phyloP scores from a whole-genome alignment of 2,888 invertebrate genomes.

The Malacosoma neustria region DNA sequence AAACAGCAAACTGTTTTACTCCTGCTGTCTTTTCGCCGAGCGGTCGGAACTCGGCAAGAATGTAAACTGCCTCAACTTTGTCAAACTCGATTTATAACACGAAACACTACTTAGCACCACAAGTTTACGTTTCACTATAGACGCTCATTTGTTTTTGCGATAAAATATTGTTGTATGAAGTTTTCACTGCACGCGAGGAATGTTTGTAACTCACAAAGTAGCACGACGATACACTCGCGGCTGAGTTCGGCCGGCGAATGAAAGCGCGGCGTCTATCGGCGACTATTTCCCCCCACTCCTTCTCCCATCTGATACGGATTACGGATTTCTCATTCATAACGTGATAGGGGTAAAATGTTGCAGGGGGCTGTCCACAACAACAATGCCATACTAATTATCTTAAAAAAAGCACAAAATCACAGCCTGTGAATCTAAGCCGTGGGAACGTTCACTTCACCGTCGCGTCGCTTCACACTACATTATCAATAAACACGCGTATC shows the following conservation, averaged over 20 bases:
- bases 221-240: conserved; percentile 30
- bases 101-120: conserved; percentile 55
- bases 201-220: conserved; percentile 23
- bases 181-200: conserved; percentile 63
- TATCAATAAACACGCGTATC: background rate
- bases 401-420: conserved; percentile 21
- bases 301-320: conserved; percentile 15
- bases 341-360: conserved; percentile 50
- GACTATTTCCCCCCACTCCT: conserved; percentile 20
- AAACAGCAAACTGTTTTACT: conserved; percentile 57
- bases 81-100: conserved; percentile 22
- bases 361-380: conserved; percentile 14
- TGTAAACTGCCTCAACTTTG: conserved; percentile 24
- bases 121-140: conserved; percentile 62
- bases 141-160: conserved; percentile 61
- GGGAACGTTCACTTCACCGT: conserved; percentile 24
- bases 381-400: conserved; percentile 34
- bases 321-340: conserved; percentile 57
- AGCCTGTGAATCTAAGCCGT: conserved; percentile 21
- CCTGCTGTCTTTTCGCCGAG: conserved; percentile 38
- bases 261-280: conserved; percentile 23
- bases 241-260: conserved; percentile 57
- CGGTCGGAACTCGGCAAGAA: conserved; percentile 35
- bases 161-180: conserved; percentile 45
- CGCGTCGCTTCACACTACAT: background rate